Base-by-base conservation (phyloP, 2,888 invertebrate genomes). In the Phoenoteleia sp. region DNA sequence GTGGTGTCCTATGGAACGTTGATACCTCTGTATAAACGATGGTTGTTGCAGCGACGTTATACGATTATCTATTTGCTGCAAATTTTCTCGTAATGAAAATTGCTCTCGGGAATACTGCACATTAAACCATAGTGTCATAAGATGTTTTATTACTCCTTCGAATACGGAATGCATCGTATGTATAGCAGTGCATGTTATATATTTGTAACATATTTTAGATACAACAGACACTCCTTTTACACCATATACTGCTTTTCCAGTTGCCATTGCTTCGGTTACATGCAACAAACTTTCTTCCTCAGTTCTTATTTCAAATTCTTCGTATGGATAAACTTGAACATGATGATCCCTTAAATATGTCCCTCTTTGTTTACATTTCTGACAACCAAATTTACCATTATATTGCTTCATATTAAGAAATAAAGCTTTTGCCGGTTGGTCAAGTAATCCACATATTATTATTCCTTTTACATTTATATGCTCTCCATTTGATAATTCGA, bases 81-180 rank as follows among this genome's bases (percentile, higher is more conserved):
- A 23, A 86, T 62, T 0, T n/a, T 25, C 21, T 5, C 36, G 33
- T 7, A 64, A 54, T 15, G 64, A 54, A 74, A 62, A 85, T 11
- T 19, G 5, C 66, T 67, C 29, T 36, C 36, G 13, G 2, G 29
- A 27, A 45, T 66, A 58, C 25, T 54, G 23, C 9, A 13, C 1
- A 27, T 75, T 58, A 27, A 82, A 85, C 85, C 81, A 82, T 15
- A 81, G 60, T 15, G 47, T n/a, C 19, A 58, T 13, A 2, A 66
- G n/a, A 21, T 19, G 17, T 25, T 72, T 49, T 7, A 72, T 45
- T 4, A 58, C 60, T 3, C 84, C 81, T 60, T 71, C 64, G 58
- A 81, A 85, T 13, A 66, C 33, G 56, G 74, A 77, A 36, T 86
- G 86, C 84, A 86, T 86, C 0, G 45, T n/a, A 29, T 84, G 84